These are phyloP conservation scores for Tragulus kanchil DNA, from an alignment of 2,113 vertebrate genomes.

Conservation along the genomic window DNA sequence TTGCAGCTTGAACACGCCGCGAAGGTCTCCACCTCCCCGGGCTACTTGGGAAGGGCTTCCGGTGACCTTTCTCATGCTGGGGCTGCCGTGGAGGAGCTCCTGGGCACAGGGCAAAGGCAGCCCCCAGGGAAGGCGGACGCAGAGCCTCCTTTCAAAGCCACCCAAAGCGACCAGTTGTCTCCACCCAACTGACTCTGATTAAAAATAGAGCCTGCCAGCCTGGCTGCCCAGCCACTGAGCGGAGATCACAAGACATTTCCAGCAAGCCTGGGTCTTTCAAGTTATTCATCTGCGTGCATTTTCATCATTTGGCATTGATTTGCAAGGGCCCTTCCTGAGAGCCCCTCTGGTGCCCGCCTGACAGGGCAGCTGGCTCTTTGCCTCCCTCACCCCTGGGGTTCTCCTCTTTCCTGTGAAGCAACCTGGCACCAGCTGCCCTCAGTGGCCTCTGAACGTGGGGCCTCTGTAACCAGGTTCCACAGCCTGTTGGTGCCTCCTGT, in stretches of 20 bases:
- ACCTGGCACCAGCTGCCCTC: background rate
- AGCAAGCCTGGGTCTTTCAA: conserved; percentile 79
- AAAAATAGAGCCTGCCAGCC: conserved; percentile 68
- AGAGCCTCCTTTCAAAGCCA: conserved; percentile 8
- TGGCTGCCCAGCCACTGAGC: conserved; percentile 45
- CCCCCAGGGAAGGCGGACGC: background rate
- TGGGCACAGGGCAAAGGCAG: background rate
- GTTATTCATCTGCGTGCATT: conserved; percentile 79
- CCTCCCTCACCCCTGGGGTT: background rate
- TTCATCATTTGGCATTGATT: conserved; percentile 77
- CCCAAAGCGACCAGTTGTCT: background rate
- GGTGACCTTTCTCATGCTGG: conserved; percentile 14
- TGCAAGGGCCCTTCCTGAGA: conserved; percentile 57
- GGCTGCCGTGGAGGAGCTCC: background rate
- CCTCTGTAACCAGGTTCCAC: background rate
- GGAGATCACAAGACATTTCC: conserved; percentile 59
- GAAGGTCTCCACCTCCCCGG: background rate
- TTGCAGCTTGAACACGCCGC: background rate
- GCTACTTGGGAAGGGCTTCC: background rate
- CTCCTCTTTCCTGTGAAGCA: background rate
- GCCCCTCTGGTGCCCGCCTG: conserved; percentile 5
- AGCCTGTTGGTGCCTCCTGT: accelerated
- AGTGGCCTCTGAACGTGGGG: background rate
- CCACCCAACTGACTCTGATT: conserved; percentile 46
- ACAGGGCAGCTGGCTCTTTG: conserved; percentile 5